Evolutionary conservation across 2,797 vertebrate species (phyloP).

Genomic region (Telmatherina bonti): DNA sequence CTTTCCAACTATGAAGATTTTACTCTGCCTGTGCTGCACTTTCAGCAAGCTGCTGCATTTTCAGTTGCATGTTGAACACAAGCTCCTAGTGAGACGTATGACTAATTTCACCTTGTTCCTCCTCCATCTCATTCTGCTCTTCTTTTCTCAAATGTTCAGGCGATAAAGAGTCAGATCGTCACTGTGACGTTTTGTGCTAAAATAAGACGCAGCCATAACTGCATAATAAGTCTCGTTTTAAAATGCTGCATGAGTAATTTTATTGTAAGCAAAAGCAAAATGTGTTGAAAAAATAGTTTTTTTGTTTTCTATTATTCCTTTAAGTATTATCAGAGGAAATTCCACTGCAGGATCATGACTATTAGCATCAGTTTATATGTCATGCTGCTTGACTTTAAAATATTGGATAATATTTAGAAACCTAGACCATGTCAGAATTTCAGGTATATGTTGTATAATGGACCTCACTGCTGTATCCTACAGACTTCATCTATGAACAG

Average conservation of each 20-base stretch:
- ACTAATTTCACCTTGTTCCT: conserved; percentile 17
- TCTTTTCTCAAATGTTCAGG: conserved; percentile 15
- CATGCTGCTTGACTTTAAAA: neutral
- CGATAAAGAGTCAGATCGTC: conserved; percentile 20
- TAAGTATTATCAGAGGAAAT: no score
- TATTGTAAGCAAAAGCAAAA: conserved; percentile 8
- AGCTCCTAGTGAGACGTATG: conserved; percentile 6
- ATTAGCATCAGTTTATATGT: neutral
- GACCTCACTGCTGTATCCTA: neutral
- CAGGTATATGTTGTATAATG: neutral
- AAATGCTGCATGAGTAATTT: conserved; percentile 1
- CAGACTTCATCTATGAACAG: neutral
- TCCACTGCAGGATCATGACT: no score
- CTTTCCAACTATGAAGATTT: no score
- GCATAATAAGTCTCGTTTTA: conserved; percentile 4
- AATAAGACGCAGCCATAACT: conserved; percentile 53
- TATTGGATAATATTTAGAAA: conserved; percentile 10
- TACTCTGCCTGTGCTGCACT: neutral
- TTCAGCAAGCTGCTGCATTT: conserved; percentile 14
- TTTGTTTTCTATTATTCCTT: conserved; percentile 20
- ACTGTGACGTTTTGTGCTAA: conserved; percentile 40
- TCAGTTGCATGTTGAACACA: neutral
- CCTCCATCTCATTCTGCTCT: conserved; percentile 7
- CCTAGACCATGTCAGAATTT: neutral
- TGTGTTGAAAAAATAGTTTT: conserved; percentile 8